These are phyloP conservation scores for Myathropa florea DNA, from an alignment of 2,888 invertebrate species.

Conservation along the genomic window DNA sequence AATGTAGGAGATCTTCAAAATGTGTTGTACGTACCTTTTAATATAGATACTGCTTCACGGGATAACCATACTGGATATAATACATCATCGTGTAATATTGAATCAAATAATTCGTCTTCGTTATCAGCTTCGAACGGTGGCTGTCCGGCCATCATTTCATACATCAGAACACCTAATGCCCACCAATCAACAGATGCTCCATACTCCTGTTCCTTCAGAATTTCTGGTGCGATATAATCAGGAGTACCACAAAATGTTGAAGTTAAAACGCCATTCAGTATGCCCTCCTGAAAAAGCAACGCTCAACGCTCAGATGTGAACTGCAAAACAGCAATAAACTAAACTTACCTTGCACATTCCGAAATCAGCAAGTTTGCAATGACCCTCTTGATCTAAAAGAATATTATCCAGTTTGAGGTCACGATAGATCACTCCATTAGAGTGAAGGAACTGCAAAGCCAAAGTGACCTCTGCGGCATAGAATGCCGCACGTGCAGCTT, in stretches of 20 bases:
- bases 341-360: constrained; percentile 98
- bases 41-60: constrained; percentile 93
- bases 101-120: constrained; percentile 99
- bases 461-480: constrained; percentile 99
- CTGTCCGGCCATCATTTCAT: constrained; percentile 99
- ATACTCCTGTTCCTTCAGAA: constrained; percentile 95
- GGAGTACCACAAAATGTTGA: constrained; percentile 99
- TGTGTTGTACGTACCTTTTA: constrained; percentile 83
- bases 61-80: constrained; percentile 98
- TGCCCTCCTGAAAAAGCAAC: constrained; percentile 77
- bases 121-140: constrained; percentile 99
- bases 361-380: constrained; percentile 96
- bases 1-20: too few relatives aligned
- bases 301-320: not conserved
- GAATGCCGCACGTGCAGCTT: constrained; percentile 94
- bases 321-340: not conserved
- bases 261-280: constrained; percentile 90
- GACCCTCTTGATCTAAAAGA: constrained; percentile 96
- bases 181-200: constrained; percentile 96
- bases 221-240: constrained; percentile 99
- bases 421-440: constrained; percentile 98
- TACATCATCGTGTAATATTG: constrained; percentile 98
- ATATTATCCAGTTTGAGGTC: constrained; percentile 99
- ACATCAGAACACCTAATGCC: constrained; percentile 98
- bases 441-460: constrained; percentile 97